These are phyloP conservation scores for Nymphicus hollandicus DNA, from an alignment of 2,113 vertebrate genomes.

Conservation along the genomic window DNA sequence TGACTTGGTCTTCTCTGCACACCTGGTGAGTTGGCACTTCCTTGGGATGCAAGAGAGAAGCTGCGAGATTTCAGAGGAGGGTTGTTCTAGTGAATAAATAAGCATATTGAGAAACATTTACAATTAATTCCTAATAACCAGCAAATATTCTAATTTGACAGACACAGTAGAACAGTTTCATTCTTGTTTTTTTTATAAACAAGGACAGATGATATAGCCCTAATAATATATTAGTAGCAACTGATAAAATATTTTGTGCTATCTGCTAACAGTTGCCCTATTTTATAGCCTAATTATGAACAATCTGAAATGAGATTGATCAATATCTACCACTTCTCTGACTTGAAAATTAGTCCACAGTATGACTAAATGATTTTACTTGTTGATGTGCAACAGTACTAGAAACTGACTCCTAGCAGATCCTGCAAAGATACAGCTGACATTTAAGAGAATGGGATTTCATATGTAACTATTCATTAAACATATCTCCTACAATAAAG, in stretches of 20 bases:
- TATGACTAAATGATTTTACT: neutral
- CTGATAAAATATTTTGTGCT: neutral
- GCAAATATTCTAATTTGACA: neutral
- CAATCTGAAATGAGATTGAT: neutral
- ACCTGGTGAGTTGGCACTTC: constrained; percentile 90
- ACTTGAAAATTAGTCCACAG: neutral
- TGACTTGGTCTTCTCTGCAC: constrained; percentile 87
- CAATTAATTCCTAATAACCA: neutral
- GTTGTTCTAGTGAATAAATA: constrained; percentile 85
- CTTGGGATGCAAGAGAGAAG: constrained; percentile 92
- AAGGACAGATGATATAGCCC: neutral
- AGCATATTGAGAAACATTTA: constrained; percentile 59
- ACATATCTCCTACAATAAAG: neutral
- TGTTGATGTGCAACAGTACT: neutral
- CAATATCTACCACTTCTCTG: neutral
- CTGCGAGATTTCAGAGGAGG: constrained; percentile 93
- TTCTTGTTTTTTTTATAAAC: neutral
- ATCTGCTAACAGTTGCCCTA: neutral
- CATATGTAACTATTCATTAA: neutral
- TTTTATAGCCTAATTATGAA: neutral
- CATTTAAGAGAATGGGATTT: neutral
- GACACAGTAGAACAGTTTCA: neutral
- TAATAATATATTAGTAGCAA: neutral
- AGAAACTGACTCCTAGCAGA: neutral
- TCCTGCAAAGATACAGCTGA: neutral